Percentiles rank a stretch among this genome's conserved stretches.
phyloP scores from a whole-genome alignment of 2,113 vertebrate genomes.

The Brachyhypopomus gauderio region DNA sequence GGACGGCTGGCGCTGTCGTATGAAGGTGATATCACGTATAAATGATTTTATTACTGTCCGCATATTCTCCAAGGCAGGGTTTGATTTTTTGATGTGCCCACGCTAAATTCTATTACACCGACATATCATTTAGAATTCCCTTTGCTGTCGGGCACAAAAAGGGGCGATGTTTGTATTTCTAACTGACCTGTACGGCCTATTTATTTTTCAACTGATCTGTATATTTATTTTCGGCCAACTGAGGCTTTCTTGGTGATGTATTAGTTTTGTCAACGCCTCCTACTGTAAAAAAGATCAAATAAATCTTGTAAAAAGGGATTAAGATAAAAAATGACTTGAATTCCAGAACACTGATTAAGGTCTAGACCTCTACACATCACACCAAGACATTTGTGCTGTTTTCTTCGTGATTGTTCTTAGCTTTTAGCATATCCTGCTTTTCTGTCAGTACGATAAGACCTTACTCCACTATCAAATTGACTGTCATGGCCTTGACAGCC shows the following conservation, averaged over 20 bases:
- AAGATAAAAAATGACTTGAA: background rate
- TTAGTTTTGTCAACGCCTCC: constrained; percentile 4
- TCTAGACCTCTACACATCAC: background rate
- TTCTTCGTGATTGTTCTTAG: background rate
- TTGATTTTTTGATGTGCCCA: constrained; percentile 77
- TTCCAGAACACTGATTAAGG: background rate
- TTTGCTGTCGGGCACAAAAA: constrained; percentile 54
- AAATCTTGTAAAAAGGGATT: background rate
- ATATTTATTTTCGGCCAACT: constrained; percentile 28
- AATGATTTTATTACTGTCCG: constrained; percentile 80
- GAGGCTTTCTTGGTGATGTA: background rate
- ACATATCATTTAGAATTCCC: constrained; percentile 69
- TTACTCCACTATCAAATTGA: constrained; percentile 38
- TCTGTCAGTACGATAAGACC: background rate
- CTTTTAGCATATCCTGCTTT: background rate
- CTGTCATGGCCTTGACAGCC: constrained; percentile 42
- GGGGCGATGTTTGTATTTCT: constrained; percentile 31
- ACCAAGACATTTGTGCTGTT: background rate
- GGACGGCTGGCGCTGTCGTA: constrained; percentile 74
- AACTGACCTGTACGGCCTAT: constrained; percentile 45
- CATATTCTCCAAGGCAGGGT: constrained; percentile 77
- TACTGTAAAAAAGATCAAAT: background rate
- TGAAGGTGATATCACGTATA: constrained; percentile 80
- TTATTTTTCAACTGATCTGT: constrained; percentile 16
- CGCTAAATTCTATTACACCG: constrained; percentile 77